These are phyloP conservation scores for Drymodes brunneopygia DNA, from an alignment of 2,113 vertebrate genomes.

Conservation along the genomic window DNA sequence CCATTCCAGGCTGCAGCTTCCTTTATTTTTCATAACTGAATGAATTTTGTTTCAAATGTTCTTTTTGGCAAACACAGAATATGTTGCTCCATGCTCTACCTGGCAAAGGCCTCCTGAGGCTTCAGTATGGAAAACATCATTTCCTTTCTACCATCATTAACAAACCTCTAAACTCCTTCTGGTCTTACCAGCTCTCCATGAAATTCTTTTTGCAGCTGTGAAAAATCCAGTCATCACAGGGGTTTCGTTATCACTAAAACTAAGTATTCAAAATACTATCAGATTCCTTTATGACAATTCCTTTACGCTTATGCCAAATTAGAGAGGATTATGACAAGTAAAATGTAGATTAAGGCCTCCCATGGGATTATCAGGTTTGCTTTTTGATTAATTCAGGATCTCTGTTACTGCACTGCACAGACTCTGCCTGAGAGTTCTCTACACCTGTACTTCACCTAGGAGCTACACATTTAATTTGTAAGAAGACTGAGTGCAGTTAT, in stretches of 20 bases:
- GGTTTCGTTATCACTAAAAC: neutral
- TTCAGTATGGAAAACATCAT: neutral
- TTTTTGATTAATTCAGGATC: neutral
- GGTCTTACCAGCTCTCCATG: neutral
- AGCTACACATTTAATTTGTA: neutral
- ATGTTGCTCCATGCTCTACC: too few species aligned
- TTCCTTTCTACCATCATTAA: neutral
- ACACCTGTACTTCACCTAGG: neutral
- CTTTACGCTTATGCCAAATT: neutral
- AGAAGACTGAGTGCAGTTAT: neutral
- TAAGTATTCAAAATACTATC: neutral
- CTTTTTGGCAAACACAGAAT: neutral
- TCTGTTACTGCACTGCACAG: neutral
- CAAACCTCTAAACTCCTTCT: neutral
- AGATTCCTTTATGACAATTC: neutral
- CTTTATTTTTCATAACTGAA: neutral
- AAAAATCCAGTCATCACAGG: neutral
- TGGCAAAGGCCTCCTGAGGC: neutral
- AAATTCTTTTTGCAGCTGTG: neutral
- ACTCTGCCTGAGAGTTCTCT: neutral
- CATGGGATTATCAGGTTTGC: neutral
- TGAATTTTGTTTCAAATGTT: rapidly evolving
- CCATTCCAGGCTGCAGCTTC: neutral
- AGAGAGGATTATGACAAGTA: neutral
- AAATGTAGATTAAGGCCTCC: neutral